Base-by-base conservation (phyloP, 1,140 invertebrate genomes). In the Drosophila nasuta region DNA sequence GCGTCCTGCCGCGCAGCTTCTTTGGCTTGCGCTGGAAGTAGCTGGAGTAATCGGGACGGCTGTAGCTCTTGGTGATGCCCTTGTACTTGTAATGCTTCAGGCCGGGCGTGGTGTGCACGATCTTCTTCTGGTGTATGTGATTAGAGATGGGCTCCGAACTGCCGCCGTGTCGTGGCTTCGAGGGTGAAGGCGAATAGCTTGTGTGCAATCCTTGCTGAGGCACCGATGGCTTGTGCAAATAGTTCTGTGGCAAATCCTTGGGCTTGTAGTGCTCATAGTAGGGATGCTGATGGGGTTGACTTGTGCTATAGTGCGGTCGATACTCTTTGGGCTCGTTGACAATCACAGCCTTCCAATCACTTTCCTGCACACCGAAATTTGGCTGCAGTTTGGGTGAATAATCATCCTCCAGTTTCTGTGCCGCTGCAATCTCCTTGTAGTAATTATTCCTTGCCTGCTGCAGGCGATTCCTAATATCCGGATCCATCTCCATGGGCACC, bases 11-110 rank as follows among this genome's bases (percentile, higher is more conserved):
- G 6, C 49, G 64, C 20, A 82, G 65, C 56, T 90, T 88, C 72
- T 91, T 92, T 30, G 78, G 77, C 48, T 92, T 91, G 13, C 91
- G 88, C 56, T 89, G 91, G 68, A 92, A 92, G 60, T 92, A 92
- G 38, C 76, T 90, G n/a, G 86, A 57, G 56, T 92, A 92, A 0
- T 92, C 90, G 3, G 88, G 81, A 11, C 83, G 71, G 1, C 77
- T 38, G 15, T 67, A 87, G 28, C 49, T 81, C 46, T 87, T 91
- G 7, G 77, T 46, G 3, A 88, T 57, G 3, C 73, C 74, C 64
- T 88, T 88, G 52, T 89, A 90, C 45, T 89, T 89, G 65, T 85
- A 93, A 65, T 93, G 91, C 60, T 92, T 92, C 17, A 93, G 70
- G 0, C 92, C 93, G 0, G 92, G 92, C n/a, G 93, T 93, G 62